Base-by-base conservation (phyloP, 2,113 vertebrate species). In the Daboia siamensis region DNA sequence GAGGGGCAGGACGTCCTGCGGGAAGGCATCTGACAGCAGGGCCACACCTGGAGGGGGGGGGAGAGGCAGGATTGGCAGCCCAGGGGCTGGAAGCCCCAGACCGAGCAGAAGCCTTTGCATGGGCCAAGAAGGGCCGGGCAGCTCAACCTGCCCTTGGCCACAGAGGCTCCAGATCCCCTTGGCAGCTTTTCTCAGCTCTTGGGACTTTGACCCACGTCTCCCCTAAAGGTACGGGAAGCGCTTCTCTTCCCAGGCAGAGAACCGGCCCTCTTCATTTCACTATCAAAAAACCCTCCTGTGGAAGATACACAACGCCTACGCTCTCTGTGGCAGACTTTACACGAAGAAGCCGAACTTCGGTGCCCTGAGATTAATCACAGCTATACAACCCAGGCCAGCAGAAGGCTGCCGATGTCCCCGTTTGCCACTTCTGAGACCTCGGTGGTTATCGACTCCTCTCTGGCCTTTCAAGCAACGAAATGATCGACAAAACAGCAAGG, bases 1-100 rank as follows among this genome's bases (percentile, higher is more conserved):
- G 33, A 96, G 90, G 0, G 97, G 97, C 93, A 99, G 97, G 94
- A 99, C 98, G 93, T 6, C 97, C 92, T 98, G 98, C 0, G 99
- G 99, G 94, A 97, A 98, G 4, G 96, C 96, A 3, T 99, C 98
- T 8, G 98, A 98, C 87, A 99, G 95, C 56, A 98, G 93, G 80
- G 98, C 96, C 96, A 99, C 3, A 7, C 99, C 99, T 99, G 93
- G 3, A 13, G 44, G 85, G 15, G 1, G 15, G 1, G 94, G 0
- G 4, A 90, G 92, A 59, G 48, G 4, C 54, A 29, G 23, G 23
- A 26, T 3, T 26, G 57, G 59, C 59, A 61, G 59, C 59, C 24
- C 2, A 24, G 59, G 24, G 59, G 24, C 57, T 26, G 24, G 59
- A 29, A 29, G 24, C 3, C 59, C 59, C 59, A 29, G 59, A 13